Percentiles rank a stretch among this genome's conserved stretches.
phyloP scores from a whole-genome alignment of 2,797 vertebrate genomes.

The Sebastolobus alascanus region DNA sequence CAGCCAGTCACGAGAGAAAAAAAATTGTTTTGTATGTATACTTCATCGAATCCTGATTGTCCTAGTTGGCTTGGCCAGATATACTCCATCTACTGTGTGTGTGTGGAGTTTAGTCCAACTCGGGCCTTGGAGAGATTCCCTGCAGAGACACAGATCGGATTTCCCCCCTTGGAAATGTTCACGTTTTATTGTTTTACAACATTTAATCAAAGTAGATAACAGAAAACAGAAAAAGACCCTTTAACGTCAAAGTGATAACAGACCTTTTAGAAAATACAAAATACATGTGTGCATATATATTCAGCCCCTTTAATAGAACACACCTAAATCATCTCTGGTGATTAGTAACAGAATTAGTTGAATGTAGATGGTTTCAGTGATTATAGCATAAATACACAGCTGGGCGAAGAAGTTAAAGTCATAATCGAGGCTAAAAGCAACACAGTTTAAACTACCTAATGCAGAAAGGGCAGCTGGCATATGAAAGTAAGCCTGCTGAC shows the following conservation, averaged over 20 bases:
- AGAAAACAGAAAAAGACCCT: not conserved
- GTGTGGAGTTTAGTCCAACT: slow-evolving; percentile 26
- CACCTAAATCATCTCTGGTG: not conserved
- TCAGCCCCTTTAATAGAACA: not conserved
- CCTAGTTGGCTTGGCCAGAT: slow-evolving; percentile 10
- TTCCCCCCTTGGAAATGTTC: not conserved
- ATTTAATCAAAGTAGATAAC: not conserved
- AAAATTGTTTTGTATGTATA: slow-evolving; percentile 36
- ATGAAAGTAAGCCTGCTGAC: no score
- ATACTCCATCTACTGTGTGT: slow-evolving; percentile 9
- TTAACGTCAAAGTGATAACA: not conserved
- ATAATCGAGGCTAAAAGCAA: no score
- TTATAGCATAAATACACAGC: no score
- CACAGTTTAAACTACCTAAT: no score
- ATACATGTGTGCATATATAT: not conserved
- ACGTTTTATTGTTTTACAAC: not conserved
- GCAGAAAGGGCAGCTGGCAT: no score
- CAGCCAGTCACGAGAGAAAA: slow-evolving; percentile 38
- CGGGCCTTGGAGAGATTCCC: slow-evolving; percentile 16
- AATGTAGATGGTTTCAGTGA: no score
- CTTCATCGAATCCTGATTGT: slow-evolving; percentile 48
- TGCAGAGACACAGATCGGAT: not conserved
- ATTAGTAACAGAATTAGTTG: not conserved
- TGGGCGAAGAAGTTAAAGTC: no score
- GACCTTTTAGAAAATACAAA: not conserved